Evolutionary conservation across 2,888 invertebrate genomes (phyloP).

Genomic region (Laothoe populi): DNA sequence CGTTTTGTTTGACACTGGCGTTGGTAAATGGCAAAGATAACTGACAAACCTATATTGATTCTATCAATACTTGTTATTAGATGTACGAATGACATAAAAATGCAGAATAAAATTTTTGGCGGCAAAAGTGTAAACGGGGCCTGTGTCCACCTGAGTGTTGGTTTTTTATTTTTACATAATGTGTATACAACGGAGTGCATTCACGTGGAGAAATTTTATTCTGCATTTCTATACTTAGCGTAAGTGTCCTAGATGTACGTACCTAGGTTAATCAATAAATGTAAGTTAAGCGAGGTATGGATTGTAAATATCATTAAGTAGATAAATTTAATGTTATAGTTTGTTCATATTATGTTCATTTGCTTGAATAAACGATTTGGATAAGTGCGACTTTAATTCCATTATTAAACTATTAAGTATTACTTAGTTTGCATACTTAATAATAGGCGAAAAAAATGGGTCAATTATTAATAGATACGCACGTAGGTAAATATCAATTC

Average conservation of each 20-base stretch:
- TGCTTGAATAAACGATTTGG: constrained; percentile 85
- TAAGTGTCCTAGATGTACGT: constrained; percentile 75
- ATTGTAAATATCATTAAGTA: constrained; percentile 85
- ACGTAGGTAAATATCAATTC: not conserved
- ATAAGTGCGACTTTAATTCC: constrained; percentile 69
- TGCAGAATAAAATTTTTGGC: constrained; percentile 72
- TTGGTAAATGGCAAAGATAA: constrained; percentile 51
- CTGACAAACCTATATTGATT: constrained; percentile 56
- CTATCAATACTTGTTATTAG: constrained; percentile 66
- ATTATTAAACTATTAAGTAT: not conserved
- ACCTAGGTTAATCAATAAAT: constrained; percentile 65
- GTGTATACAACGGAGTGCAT: constrained; percentile 33
- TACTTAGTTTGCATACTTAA: constrained; percentile 10
- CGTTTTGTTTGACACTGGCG: constrained; percentile 29
- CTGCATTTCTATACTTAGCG: constrained; percentile 71
- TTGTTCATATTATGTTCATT: constrained; percentile 85
- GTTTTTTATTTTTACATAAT: constrained; percentile 43
- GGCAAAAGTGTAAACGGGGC: constrained; percentile 39
- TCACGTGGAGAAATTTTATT: constrained; percentile 55
- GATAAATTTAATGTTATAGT: constrained; percentile 85
- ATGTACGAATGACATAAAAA: constrained; percentile 67
- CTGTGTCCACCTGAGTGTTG: constrained; percentile 36
- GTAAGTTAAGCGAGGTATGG: constrained; percentile 76
- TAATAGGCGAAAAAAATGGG: constrained; percentile 24
- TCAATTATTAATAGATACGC: constrained; percentile 14